Evolutionary conservation across 1,140 invertebrate species (phyloP).

Genomic region (Schlechtendalia chinensis): DNA sequence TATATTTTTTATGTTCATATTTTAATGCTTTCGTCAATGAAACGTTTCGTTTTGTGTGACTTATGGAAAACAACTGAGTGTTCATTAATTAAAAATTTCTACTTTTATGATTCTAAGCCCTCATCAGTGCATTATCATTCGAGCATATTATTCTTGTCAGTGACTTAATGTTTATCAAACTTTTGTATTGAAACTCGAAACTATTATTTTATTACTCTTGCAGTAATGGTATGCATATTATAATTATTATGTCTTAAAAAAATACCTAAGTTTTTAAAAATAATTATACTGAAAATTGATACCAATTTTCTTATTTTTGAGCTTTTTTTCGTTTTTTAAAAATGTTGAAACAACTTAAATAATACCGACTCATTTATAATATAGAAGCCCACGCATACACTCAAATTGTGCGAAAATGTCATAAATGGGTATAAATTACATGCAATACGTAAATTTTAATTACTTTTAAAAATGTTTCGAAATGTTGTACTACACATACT

Average conservation of each 20-base stretch:
- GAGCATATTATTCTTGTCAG: neutral
- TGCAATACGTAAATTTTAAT: no score
- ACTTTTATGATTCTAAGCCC: neutral
- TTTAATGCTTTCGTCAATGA: neutral
- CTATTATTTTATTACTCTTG: neutral
- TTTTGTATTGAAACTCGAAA: neutral
- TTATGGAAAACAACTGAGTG: no score
- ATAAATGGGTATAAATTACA: no score
- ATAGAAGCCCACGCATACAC: neutral
- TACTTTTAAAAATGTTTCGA: no score
- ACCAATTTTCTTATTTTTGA: no score
- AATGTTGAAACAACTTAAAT: no score
- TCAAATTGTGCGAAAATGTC: neutral
- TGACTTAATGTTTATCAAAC: neutral
- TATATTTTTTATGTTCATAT: neutral
- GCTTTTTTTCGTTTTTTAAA: no score
- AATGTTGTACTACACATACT: no score
- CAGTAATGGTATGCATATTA: neutral
- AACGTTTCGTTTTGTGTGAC: neutral
- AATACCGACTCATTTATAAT: no score
- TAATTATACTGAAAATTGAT: no score
- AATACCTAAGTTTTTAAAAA: no score
- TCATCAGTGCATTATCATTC: neutral
- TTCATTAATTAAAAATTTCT: neutral
- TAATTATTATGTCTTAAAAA: neutral